phyloP scores from a whole-genome alignment of 2,113 vertebrate genomes.

The Lethenteron reissneri region DNA sequence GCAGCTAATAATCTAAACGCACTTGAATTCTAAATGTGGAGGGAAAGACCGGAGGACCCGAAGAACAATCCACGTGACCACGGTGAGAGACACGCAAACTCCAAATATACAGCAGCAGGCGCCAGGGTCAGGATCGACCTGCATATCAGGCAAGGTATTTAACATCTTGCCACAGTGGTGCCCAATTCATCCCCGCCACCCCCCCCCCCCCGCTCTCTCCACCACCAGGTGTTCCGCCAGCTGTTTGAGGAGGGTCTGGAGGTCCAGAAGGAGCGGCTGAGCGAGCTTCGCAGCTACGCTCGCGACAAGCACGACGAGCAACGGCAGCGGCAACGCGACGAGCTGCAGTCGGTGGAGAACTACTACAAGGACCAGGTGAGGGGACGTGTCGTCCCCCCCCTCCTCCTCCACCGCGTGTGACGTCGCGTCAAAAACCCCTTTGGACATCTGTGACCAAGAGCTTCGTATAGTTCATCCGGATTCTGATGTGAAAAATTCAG shows the following conservation, averaged over 20 bases:
- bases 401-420: neutral
- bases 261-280: conserved; percentile 54
- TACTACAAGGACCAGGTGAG: conserved; percentile 76
- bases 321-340: conserved; percentile 31
- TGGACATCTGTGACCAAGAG: neutral
- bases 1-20: too few relatives aligned
- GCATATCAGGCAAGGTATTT: neutral
- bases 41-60: too few relatives aligned
- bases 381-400: neutral
- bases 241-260: conserved; percentile 71
- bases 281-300: conserved; percentile 41
- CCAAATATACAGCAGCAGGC: too few relatives aligned
- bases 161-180: neutral
- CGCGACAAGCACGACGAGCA: conserved; percentile 47
- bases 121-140: neutral
- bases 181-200: neutral
- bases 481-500: neutral
- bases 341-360: conserved; percentile 72
- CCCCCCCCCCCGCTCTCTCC: neutral
- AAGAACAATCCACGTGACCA: too few relatives aligned
- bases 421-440: neutral
- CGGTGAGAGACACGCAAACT: too few relatives aligned
- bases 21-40: too few relatives aligned
- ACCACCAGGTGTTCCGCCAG: conserved; percentile 51
- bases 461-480: neutral